Evolutionary conservation across 2,797 vertebrate species (phyloP).

Genomic region (Acipenser oxyrinchus): DNA sequence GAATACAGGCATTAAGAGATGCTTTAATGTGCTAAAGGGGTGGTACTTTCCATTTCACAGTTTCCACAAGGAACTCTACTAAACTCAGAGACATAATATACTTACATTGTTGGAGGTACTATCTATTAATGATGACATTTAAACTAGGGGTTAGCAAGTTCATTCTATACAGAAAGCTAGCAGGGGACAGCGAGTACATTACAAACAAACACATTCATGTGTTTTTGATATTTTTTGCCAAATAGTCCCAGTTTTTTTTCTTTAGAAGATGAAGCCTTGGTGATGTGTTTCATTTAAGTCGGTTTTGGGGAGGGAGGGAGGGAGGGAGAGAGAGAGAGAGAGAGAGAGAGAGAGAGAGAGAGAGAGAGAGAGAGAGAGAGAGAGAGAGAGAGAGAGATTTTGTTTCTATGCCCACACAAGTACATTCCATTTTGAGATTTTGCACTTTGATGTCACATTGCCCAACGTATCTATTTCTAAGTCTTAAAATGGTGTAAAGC

Average conservation of each 20-base stretch:
- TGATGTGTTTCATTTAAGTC: background rate
- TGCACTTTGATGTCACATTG: constrained; percentile 51
- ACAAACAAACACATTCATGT: background rate
- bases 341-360: too few relatives aligned
- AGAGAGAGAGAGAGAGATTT: too few relatives aligned
- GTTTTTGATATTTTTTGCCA: background rate
- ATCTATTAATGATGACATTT: constrained; percentile 9
- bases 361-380: too few relatives aligned
- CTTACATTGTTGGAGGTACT: constrained; percentile 1
- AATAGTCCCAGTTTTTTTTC: background rate
- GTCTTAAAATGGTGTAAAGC: constrained; percentile 10
- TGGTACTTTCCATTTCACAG: background rate
- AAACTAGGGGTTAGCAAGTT: constrained; percentile 9
- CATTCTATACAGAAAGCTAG: background rate
- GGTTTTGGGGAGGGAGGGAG: background rate
- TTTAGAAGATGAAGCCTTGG: background rate
- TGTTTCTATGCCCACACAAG: constrained; percentile 34
- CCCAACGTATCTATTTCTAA: background rate
- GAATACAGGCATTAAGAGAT: background rate
- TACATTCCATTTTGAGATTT: constrained; percentile 59
- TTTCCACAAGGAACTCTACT: background rate
- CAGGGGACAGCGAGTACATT: background rate
- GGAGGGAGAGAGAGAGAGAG: too few relatives aligned
- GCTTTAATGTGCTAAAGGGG: background rate
- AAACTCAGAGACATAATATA: background rate